phyloP scores from a whole-genome alignment of 1,140 invertebrate genomes.

The Drosophila miranda region DNA sequence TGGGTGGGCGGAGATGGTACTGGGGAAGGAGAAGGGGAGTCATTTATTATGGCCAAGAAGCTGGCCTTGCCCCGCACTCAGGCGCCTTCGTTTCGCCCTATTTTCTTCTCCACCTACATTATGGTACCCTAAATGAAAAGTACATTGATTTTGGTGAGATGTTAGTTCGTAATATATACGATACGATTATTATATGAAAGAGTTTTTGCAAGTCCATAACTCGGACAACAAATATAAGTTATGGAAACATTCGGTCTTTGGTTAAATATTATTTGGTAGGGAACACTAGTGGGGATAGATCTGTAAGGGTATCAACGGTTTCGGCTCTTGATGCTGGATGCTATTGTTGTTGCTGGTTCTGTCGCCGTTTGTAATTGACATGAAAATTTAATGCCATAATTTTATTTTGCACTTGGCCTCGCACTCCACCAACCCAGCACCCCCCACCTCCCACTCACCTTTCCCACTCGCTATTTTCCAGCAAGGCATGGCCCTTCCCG shows the following conservation, averaged over 20 bases:
- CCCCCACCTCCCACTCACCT: not conserved
- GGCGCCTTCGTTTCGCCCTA: not conserved
- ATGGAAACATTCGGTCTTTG: no score
- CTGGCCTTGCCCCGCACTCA: constrained; percentile 19
- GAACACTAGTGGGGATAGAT: no score
- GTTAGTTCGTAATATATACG: no score
- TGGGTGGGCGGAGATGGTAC: no score
- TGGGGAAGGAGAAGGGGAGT: not conserved
- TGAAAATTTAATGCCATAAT: constrained; percentile 62
- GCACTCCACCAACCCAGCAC: constrained; percentile 6
- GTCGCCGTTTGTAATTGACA: constrained; percentile 59
- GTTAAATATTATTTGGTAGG: no score
- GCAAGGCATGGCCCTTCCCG: no score
- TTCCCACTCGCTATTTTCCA: not conserved
- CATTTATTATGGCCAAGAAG: constrained; percentile 54
- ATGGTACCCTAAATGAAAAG: no score
- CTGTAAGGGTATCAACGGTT: no score
- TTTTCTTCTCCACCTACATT: not conserved
- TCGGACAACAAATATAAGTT: no score
- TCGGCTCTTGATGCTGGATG: not conserved
- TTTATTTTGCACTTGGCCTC: constrained; percentile 58
- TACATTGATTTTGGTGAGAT: not conserved
- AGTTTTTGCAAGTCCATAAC: no score
- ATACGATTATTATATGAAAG: no score
- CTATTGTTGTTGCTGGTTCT: constrained; percentile 13